phyloP scores from a whole-genome alignment of 2,797 vertebrate species.

The Mareca strepera region DNA sequence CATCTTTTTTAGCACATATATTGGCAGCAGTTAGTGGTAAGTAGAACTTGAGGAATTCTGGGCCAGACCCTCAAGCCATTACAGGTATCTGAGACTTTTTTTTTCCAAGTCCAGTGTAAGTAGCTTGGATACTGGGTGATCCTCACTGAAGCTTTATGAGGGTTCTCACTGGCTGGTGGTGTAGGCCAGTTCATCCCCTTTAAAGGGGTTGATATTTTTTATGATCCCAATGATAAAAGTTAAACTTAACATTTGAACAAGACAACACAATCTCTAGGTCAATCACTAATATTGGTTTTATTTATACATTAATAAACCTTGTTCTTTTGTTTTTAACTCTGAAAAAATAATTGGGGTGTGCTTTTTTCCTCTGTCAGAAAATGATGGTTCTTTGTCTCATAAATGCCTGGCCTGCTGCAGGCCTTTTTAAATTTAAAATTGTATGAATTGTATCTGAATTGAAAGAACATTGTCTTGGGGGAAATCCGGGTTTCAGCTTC shows the following conservation, averaged over 20 bases:
- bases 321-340: not conserved
- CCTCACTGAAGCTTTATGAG: not conserved
- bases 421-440: not conserved
- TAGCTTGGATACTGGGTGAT: not conserved
- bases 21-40: slow-evolving; percentile 21
- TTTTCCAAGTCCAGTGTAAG: not conserved
- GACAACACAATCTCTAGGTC: not conserved
- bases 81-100: not conserved
- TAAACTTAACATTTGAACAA: not conserved
- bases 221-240: not conserved
- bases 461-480: not conserved
- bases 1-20: not conserved
- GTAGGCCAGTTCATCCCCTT: not conserved
- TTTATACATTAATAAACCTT: not conserved
- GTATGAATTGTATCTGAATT: not conserved
- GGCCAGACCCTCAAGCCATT: not conserved
- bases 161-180: not conserved
- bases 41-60: slow-evolving; percentile 10
- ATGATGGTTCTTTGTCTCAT: not conserved
- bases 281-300: not conserved
- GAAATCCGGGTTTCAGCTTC: not conserved
- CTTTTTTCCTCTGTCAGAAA: not conserved
- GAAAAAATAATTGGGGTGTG: not conserved
- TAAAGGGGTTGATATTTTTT: not conserved
- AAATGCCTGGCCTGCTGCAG: not conserved